Evolutionary conservation across 2,888 invertebrate species (phyloP).

Genomic region (Enchytraeus crypticus): DNA sequence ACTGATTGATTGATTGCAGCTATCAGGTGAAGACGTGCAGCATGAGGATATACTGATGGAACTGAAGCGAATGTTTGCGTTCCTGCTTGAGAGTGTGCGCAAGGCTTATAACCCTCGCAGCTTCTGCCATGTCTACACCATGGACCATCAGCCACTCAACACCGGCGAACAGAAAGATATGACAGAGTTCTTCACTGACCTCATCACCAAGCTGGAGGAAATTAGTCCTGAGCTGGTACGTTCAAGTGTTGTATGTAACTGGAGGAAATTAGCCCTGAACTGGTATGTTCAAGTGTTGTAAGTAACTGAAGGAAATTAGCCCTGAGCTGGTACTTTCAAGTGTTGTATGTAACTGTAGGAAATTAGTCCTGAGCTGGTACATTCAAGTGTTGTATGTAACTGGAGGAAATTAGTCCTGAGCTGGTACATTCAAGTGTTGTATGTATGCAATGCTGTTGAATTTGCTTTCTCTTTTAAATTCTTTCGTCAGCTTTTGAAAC

Average conservation of each 20-base stretch:
- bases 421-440: no score
- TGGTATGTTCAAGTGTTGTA: conserved; percentile 32
- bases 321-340: conserved; percentile 55
- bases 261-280: conserved; percentile 85
- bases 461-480: no score
- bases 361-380: conserved; percentile 69
- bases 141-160: conserved; percentile 91
- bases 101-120: conserved; percentile 90
- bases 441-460: no score
- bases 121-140: conserved; percentile 90
- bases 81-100: conserved; percentile 82
- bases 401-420: no score
- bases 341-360: conserved; percentile 78
- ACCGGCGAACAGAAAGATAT: conserved; percentile 95
- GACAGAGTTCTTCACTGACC: conserved; percentile 94
- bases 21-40: conserved; percentile 53
- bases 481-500: no score
- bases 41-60: conserved; percentile 76
- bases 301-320: conserved; percentile 91
- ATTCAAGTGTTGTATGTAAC: no score
- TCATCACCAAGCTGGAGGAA: conserved; percentile 88
- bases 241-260: conserved; percentile 56
- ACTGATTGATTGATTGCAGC: no score
- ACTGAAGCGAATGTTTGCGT: conserved; percentile 89
- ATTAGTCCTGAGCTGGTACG: conserved; percentile 68